These are phyloP conservation scores for Rhadinocentrus ornatus DNA, from an alignment of 2,797 vertebrate species.

Conservation along the genomic window DNA sequence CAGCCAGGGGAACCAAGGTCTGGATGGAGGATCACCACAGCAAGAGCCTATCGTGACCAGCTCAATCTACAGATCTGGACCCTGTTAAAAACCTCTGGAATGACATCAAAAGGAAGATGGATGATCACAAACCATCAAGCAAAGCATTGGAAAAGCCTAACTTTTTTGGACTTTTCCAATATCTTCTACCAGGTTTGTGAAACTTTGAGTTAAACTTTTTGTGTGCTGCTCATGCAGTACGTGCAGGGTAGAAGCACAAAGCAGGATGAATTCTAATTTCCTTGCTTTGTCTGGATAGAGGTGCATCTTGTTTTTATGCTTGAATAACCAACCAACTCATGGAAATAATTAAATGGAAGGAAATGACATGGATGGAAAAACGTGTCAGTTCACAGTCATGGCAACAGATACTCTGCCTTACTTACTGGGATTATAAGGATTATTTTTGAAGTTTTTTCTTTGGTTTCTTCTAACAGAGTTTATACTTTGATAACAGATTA, in stretches of 20 bases:
- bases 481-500: not conserved
- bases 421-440: not conserved
- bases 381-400: not conserved
- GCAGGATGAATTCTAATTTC: slow-evolving; percentile 8
- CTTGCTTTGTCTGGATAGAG: slow-evolving; percentile 26
- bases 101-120: too few species aligned
- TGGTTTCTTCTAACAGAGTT: not conserved
- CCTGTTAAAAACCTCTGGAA: too few species aligned
- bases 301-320: not conserved
- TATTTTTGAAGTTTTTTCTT: not conserved
- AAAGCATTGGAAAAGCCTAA: too few species aligned
- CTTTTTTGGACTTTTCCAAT: too few species aligned
- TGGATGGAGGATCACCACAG: too few species aligned
- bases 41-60: too few species aligned
- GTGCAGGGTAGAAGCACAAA: not conserved
- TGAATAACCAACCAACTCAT: not conserved
- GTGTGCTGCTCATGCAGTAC: too few species aligned
- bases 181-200: too few species aligned
- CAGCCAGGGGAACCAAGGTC: too few species aligned
- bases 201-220: too few species aligned
- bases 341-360: slow-evolving; percentile 36
- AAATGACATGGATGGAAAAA: slow-evolving; percentile 11
- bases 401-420: not conserved
- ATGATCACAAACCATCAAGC: too few species aligned
- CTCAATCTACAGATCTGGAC: too few species aligned